Evolutionary conservation across 2,888 invertebrate species (phyloP), one percentile per base, ranked within the genome.

Genomic region (Meandrusa payeni): DNA sequence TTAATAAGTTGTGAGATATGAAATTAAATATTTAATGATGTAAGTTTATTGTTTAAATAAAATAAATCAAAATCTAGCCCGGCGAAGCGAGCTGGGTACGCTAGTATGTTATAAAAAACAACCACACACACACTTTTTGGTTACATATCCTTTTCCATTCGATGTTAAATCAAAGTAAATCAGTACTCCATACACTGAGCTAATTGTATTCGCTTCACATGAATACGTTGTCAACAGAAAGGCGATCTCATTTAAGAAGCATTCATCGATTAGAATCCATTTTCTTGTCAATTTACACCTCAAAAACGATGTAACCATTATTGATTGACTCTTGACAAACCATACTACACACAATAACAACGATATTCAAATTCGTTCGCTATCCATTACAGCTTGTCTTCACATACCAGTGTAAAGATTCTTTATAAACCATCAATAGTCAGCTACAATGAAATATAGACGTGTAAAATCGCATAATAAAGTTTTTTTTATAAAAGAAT

Each of bases 261-360:
- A 29, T 40, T 42, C 28, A 57, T 57, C 55, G 41, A 61, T 64
- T 61, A 58, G 55, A 56, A 46, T 51, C 13, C 43, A 62, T 65
- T 66, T 63, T 51, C 55, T 59, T 61, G 59, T 57, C 63, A 61
- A 67, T 70, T 67, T 57, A 64, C 59, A 69, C 56, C 58, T 62
- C 42, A 10, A 48, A 50, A 42, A 47, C 33, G 13, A 39, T 43
- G 28, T 50, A 47, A 48, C 51, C 28, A 48, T 54, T 48, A 57
- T 57, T 56, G 55, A 58, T 57, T 36, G 51, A 49, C 32, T 48
- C 43, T 41, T 2, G 4, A 34, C n/a, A 11, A 13, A 39, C 28
- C 10, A 10, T 15, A 11, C 5, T 4, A 36, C 3, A 20, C 15
- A 11, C 13, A 9, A 13, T n/a, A 11, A n/a, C 9, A 7, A 5